phyloP scores from a whole-genome alignment of 2,888 invertebrate genomes.

The Oligia fasciuncula region DNA sequence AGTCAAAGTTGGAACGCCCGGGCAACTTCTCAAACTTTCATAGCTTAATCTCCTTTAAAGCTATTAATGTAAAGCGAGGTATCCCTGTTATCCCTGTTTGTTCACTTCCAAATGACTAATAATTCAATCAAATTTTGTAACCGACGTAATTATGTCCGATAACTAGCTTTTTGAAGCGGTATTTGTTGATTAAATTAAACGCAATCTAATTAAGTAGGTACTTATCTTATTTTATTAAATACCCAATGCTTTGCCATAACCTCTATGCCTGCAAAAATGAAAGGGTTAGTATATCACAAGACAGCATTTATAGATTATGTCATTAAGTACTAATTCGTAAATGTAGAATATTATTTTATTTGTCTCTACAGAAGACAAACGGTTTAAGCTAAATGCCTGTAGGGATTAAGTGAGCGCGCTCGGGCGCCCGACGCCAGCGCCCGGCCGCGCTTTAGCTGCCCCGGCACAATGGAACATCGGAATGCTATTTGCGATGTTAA shows the following conservation, averaged over 20 bases:
- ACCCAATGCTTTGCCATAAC: neutral
- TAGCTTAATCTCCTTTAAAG: slow-evolving; percentile 76
- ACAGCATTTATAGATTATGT: neutral
- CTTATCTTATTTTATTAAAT: neutral
- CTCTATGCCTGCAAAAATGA: neutral
- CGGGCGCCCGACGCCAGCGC: slow-evolving; percentile 50
- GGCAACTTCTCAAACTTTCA: slow-evolving; percentile 75
- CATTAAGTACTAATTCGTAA: slow-evolving; percentile 15
- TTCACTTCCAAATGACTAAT: slow-evolving; percentile 66
- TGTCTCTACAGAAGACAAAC: slow-evolving; percentile 36
- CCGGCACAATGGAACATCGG: slow-evolving; percentile 78
- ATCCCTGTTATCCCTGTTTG: slow-evolving; percentile 72
- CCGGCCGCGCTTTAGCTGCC: slow-evolving; percentile 53
- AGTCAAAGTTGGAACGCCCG: slow-evolving; percentile 66
- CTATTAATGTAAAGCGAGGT: slow-evolving; percentile 73
- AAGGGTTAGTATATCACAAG: neutral
- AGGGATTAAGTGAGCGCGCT: slow-evolving; percentile 73
- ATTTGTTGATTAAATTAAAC: slow-evolving; percentile 6
- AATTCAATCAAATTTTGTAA: slow-evolving; percentile 55
- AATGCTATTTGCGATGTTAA: slow-evolving; percentile 80
- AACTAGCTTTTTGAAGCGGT: slow-evolving; percentile 35
- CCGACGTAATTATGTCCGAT: slow-evolving; percentile 46
- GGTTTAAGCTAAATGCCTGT: slow-evolving; percentile 67
- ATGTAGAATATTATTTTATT: slow-evolving; percentile 36
- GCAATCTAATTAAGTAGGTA: slow-evolving; percentile 15